These are phyloP conservation scores for Metacarcinus magister DNA, from an alignment of 2,888 invertebrate species.

Conservation along the genomic window DNA sequence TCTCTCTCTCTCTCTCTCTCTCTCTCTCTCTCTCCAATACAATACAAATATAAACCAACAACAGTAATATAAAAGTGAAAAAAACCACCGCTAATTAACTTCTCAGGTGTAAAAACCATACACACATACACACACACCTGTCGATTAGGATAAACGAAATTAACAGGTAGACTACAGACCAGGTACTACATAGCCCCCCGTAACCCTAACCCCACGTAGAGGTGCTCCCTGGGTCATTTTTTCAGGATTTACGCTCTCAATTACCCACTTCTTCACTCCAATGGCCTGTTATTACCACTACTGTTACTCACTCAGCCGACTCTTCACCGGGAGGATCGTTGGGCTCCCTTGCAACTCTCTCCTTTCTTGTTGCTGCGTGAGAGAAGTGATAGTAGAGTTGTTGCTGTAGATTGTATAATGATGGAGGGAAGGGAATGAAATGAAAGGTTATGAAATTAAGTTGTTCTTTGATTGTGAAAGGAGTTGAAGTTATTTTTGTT, in stretches of 20 bases:
- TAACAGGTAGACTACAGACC: no score
- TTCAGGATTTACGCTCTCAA: background rate
- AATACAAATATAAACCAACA: no score
- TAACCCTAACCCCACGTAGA: no score
- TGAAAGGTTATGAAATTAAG: background rate
- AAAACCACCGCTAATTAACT: no score
- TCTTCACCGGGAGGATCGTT: background rate
- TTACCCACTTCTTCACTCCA: background rate
- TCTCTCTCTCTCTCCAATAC: background rate
- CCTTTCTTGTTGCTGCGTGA: background rate
- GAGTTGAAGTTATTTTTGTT: background rate
- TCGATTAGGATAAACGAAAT: background rate
- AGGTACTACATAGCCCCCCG: no score
- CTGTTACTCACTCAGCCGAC: background rate
- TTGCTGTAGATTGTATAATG: background rate
- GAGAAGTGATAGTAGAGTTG: background rate
- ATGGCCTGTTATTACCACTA: conserved; percentile 1
- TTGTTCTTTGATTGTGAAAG: background rate
- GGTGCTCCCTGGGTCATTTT: background rate
- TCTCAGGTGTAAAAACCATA: background rate
- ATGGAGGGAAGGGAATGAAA: background rate
- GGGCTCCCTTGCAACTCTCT: background rate
- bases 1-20: conserved; percentile 26
- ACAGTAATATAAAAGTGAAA: no score
- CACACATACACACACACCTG: background rate